These are phyloP conservation scores for Sebastes schlegelii DNA, from an alignment of 2,113 vertebrate species.

Conservation along the genomic window DNA sequence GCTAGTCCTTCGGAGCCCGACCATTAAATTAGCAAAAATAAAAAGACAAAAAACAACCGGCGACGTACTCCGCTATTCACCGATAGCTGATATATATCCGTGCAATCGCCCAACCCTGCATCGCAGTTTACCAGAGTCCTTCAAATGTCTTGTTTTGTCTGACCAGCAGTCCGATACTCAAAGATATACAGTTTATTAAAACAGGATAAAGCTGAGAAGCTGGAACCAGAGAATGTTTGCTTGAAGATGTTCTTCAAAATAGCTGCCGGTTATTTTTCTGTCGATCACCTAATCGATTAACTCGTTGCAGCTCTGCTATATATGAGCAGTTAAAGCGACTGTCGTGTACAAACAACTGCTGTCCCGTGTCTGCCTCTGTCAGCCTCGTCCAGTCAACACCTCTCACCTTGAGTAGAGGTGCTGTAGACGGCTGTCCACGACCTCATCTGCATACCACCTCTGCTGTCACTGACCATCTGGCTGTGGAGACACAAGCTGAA, in stretches of 20 bases:
- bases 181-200: too few species aligned
- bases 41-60: too few species aligned
- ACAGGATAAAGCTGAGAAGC: not conserved
- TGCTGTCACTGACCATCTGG: constrained; percentile 31
- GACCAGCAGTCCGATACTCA: not conserved
- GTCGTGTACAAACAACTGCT: not conserved
- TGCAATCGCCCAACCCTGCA: too few species aligned
- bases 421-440: not conserved
- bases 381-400: not conserved
- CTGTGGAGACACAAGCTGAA: not conserved
- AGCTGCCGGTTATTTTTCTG: not conserved
- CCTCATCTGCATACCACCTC: constrained; percentile 61
- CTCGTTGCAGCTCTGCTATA: not conserved
- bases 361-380: not conserved
- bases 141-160: not conserved
- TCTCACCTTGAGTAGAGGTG: not conserved
- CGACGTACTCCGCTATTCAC: too few species aligned
- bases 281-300: not conserved
- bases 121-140: too few species aligned
- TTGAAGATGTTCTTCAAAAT: not conserved
- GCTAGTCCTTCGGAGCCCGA: too few species aligned
- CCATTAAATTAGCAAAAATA: too few species aligned
- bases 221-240: not conserved
- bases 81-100: too few species aligned
- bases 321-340: not conserved